Base-by-base conservation (phyloP, 2,888 invertebrate genomes). In the Mimachlamys varia region DNA sequence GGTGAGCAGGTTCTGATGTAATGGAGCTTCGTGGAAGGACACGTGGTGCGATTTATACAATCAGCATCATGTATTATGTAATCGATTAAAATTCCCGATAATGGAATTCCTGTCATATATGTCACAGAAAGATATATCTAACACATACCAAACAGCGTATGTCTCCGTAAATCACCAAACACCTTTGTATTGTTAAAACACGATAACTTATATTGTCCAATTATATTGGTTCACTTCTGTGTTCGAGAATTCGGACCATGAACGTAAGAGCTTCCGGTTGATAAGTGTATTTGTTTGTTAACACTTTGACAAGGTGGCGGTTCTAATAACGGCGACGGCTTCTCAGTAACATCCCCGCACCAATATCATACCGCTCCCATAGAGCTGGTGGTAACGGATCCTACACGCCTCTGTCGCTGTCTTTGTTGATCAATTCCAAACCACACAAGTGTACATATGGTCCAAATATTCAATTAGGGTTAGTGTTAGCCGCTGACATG, bases 381-480 rank as follows among this genome's bases (percentile, higher is more conserved):
- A 19, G 5, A 44, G 44, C 44, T 62, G 62, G n/a, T 62, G 62
- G 22, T 62, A 62, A 3, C 62, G 62, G 10, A 62, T 62, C 53
- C 5, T 53, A 53, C 58, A 58, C 58, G 22, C 2, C 58, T n/a
- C 76, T 76, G 76, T 27, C 76, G 76, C 76, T 76, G 76, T 76
- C 76, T 27, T 76, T 27, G 76, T 76, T 76, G 76, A 76, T 76
- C 76, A 76, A 76, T 76, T 76, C 76, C 27, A 76, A 76, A 27
- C 76, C 76, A 33, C 76, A 76, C 76, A 27, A 76, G 76, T 76
- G 76, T 76, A 76, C 76, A 76, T 76, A 76, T 33, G 76, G 62
- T 76, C 76, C 76, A 76, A 76, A 27, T 76, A 76, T 76, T 76
- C 76, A 27, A 76, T 76, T 76, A 76, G 76, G 27, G 76, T 15